Evolutionary conservation across 2,113 vertebrate species (phyloP), one percentile per base, ranked within the genome.

Genomic region (Struthidea cinerea): DNA sequence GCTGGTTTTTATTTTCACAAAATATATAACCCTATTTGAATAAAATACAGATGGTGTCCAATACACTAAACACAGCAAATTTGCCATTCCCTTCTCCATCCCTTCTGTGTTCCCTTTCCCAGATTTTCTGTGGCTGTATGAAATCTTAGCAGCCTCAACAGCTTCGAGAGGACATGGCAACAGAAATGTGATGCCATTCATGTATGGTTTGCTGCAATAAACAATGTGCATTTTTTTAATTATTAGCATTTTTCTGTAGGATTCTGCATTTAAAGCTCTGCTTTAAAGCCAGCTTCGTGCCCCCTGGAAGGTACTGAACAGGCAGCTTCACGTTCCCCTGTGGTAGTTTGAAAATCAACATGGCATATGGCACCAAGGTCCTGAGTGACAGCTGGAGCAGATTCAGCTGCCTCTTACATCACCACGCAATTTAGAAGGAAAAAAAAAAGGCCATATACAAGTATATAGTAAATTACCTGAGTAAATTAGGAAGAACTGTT

Each of bases 31-130:
- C 95, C 97, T 87, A 97, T 97, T 97, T 95, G 97, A 98, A 98
- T 97, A 98, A 98, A 97, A 97, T 97, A 97, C 97, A 98, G 97
- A 97, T 98, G 97, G 96, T 92, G 94, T 93, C 94, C 94, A 95
- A 97, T 78, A 95, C 88, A 94, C 96, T 96, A 97, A 96, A 96
- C 91, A 92, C 83, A 93, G 96, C 85, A 96, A 96, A 97, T 97
- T 97, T 95, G 92, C 96, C 87, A 69, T 97, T 97, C 96, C 91
- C 83, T 96, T 80, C 89, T 92, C 93, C 75, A 83, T 57, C 69
- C 81, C 63, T 76, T 91, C 90, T 70, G 24, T 64, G 84, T 80
- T 86, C 87, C 32, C 49, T 82, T 90, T 55, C 69, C 83, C 88
- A 82, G 69, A 90, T 75, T 92, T 91, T 95, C 75, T 96, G 94